Percentiles rank a stretch among this genome's conserved stretches.
phyloP scores from a whole-genome alignment of 2,888 invertebrate species.

The Chloroclysta siterata region DNA sequence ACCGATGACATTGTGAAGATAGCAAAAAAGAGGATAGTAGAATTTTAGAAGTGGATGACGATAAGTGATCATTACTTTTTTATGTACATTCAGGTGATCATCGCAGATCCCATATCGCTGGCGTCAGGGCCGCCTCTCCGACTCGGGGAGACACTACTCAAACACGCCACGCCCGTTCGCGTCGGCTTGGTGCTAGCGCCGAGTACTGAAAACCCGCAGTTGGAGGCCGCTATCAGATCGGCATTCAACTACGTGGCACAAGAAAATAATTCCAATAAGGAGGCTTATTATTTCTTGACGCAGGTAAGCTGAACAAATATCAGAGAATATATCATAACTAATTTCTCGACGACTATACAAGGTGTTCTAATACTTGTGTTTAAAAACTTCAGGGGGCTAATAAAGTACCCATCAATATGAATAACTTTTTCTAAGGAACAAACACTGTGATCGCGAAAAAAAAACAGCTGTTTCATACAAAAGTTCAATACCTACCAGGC shows the following conservation, averaged over 20 bases:
- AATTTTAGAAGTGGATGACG: neutral
- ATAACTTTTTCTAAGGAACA: too few relatives aligned
- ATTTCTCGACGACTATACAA: too few relatives aligned
- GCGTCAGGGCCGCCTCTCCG: conserved; percentile 90
- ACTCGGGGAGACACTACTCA: conserved; percentile 95
- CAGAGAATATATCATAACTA: too few relatives aligned
- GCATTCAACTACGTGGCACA: conserved; percentile 96
- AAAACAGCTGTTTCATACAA: too few relatives aligned
- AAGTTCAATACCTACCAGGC: too few relatives aligned
- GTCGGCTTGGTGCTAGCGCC: conserved; percentile 94
- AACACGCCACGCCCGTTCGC: conserved; percentile 95
- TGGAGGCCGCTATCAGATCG: conserved; percentile 93
- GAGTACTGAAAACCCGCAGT: conserved; percentile 86
- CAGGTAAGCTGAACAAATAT: conserved; percentile 84
- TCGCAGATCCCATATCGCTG: conserved; percentile 92
- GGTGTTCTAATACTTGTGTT: too few relatives aligned
- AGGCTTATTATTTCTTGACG: conserved; percentile 93
- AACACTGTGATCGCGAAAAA: too few relatives aligned
- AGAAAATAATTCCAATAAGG: conserved; percentile 88
- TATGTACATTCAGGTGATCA: conserved; percentile 86
- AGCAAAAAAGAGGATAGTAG: neutral
- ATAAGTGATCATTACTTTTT: neutral
- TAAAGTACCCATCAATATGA: too few relatives aligned
- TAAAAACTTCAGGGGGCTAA: too few relatives aligned
- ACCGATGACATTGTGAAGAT: too few relatives aligned